phyloP scores from a whole-genome alignment of 1,140 invertebrate genomes.

The Dinothrombium tinctorium region DNA sequence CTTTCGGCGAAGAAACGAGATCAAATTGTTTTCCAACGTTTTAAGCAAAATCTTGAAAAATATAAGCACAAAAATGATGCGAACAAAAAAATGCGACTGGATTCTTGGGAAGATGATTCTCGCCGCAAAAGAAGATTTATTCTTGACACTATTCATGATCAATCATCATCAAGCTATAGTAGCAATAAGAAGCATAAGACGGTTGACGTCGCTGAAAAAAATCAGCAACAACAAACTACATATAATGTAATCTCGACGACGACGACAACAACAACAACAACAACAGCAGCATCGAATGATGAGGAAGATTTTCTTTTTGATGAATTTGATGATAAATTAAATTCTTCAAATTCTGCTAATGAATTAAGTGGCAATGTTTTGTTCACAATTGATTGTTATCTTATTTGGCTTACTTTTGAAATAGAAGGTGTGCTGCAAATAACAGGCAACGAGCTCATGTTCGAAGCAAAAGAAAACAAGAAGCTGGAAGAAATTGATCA shows the following conservation, averaged over 20 bases:
- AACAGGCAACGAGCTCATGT: conserved; percentile 10
- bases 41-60: conserved; percentile 6
- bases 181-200: too few species aligned
- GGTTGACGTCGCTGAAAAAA: neutral
- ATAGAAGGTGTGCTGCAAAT: conserved; percentile 11
- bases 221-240: neutral
- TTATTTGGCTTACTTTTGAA: conserved; percentile 11
- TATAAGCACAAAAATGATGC: neutral
- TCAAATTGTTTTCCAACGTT: conserved; percentile 9
- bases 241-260: too few species aligned
- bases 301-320: conserved; percentile 7
- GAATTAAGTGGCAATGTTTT: conserved; percentile 11
- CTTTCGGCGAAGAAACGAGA: conserved; percentile 11
- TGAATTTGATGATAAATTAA: conserved; percentile 11
- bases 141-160: conserved; percentile 76
- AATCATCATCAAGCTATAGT: too few species aligned
- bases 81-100: conserved; percentile 39
- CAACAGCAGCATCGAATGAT: conserved; percentile 2
- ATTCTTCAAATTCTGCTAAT: neutral
- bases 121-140: conserved; percentile 75
- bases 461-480: conserved; percentile 8
- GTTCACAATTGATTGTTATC: conserved; percentile 8
- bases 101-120: conserved; percentile 97
- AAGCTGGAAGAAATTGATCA: conserved; percentile 11
- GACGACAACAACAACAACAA: too few species aligned